Conservation (phyloP, 2,797 vertebrate genomes). For the Tokudaia muenninki region DNA sequence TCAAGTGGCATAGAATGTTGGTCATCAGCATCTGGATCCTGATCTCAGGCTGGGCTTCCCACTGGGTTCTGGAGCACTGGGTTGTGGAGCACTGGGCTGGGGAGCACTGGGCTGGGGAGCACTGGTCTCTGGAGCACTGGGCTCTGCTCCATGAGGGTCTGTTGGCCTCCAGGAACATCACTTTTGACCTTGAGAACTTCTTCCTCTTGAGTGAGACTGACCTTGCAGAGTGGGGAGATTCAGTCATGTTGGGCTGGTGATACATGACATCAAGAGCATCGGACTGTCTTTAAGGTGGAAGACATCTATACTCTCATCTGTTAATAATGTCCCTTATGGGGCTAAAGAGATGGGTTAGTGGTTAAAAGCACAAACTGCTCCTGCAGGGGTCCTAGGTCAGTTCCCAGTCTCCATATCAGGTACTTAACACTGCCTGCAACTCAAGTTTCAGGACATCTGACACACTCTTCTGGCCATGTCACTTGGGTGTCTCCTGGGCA, state of each 20-base stretch:
- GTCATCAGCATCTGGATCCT: neutral
- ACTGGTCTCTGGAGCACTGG: neutral
- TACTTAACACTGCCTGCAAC: neutral
- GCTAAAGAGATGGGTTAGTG: neutral
- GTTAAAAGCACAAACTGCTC: neutral
- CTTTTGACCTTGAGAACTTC: neutral
- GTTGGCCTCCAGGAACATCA: neutral
- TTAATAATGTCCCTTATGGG: neutral
- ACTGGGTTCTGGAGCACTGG: neutral
- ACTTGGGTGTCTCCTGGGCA: neutral
- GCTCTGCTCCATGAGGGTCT: neutral
- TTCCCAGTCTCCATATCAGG: neutral
- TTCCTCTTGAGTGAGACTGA: neutral
- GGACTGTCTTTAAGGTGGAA: neutral
- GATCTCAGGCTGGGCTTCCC: neutral
- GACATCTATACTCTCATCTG: neutral
- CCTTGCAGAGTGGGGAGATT: neutral
- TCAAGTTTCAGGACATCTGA: neutral
- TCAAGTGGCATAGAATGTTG: neutral
- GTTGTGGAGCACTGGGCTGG: rapidly evolving
- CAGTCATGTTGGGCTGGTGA: neutral
- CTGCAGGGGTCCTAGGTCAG: neutral
- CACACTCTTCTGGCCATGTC: neutral
- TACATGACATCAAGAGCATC: neutral
- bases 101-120: neutral